These are phyloP conservation scores for Ctenomys sociabilis DNA, from an alignment of 2,113 vertebrate genomes.

Conservation along the genomic window DNA sequence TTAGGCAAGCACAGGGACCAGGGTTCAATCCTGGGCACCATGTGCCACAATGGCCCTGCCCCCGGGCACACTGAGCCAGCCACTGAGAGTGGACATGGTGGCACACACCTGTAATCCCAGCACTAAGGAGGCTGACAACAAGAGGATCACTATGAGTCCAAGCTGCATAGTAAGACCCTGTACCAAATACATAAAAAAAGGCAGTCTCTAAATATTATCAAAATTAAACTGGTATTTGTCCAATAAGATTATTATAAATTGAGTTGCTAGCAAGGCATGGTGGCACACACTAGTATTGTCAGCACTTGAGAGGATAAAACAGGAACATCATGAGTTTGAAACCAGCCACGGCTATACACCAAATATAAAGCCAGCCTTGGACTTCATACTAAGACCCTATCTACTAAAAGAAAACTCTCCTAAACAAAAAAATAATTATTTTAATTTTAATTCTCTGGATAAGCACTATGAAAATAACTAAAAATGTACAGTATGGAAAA, in stretches of 20 bases:
- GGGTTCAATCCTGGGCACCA: too few species aligned
- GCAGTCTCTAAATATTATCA: neutral
- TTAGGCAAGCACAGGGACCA: too few species aligned
- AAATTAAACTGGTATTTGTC: neutral
- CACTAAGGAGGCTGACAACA: too few species aligned
- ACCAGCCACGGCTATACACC: neutral
- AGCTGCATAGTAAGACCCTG: too few species aligned
- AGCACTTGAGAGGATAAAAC: neutral
- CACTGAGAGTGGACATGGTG: too few species aligned
- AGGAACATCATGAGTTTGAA: neutral
- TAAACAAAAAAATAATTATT: neutral
- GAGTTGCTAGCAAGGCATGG: neutral
- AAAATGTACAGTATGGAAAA: neutral
- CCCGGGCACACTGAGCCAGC: too few species aligned
- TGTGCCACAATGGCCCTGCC: too few species aligned
- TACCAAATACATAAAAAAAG: too few species aligned
- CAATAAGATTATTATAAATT: neutral
- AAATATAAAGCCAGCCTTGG: neutral
- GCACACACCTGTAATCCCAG: too few species aligned
- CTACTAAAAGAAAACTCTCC: neutral
- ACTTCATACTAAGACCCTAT: neutral
- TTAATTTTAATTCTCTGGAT: neutral
- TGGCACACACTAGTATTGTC: neutral
- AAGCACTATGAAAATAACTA: neutral
- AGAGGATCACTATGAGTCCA: too few species aligned